phyloP scores from a whole-genome alignment of 2,888 invertebrate species.

The Capitulum mitella region DNA sequence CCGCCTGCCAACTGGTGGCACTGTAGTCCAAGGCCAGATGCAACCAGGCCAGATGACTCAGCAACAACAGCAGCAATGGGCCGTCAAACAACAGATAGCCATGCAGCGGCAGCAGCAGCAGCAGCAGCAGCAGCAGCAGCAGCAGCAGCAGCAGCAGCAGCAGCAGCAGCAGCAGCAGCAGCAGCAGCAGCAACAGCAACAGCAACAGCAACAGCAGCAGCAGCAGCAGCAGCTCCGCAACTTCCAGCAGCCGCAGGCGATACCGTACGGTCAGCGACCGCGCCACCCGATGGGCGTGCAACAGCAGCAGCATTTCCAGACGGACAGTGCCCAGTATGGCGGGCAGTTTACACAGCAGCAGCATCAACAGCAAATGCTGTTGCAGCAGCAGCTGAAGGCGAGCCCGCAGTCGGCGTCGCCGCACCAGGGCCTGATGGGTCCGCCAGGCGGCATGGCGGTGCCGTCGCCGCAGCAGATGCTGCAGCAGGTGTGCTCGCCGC shows the following conservation, averaged over 20 bases:
- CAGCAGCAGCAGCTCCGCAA: constrained; percentile 38
- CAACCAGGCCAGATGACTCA: constrained; percentile 40
- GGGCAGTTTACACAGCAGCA: constrained; percentile 32
- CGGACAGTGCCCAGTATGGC: constrained; percentile 34
- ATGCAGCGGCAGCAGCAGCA: constrained; percentile 37
- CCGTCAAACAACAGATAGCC: constrained; percentile 33
- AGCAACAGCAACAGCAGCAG: constrained; percentile 39
- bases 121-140: constrained; percentile 45
- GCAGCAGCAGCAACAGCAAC: constrained; percentile 44
- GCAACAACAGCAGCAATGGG: constrained; percentile 38
- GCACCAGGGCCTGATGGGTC: constrained; percentile 54
- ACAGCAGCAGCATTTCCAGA: constrained; percentile 32
- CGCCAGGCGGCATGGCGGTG: constrained; percentile 47
- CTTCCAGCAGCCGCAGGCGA: constrained; percentile 54
- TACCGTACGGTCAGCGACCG: constrained; percentile 42
- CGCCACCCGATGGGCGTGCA: constrained; percentile 46
- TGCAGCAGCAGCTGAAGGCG: constrained; percentile 52
- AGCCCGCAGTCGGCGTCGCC: constrained; percentile 65
- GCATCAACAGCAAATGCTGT: constrained; percentile 45
- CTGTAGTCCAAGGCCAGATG: not conserved
- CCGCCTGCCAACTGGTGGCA: not conserved
- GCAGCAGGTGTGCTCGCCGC: constrained; percentile 76
- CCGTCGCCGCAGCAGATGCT: constrained; percentile 52
- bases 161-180: constrained; percentile 10
- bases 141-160: constrained; percentile 36